A percentile compares a stretch with the other conserved stretches of the same genome.
Evolutionary conservation across 2,888 invertebrate species (phyloP).

Genomic region (Apamea monoglypha): DNA sequence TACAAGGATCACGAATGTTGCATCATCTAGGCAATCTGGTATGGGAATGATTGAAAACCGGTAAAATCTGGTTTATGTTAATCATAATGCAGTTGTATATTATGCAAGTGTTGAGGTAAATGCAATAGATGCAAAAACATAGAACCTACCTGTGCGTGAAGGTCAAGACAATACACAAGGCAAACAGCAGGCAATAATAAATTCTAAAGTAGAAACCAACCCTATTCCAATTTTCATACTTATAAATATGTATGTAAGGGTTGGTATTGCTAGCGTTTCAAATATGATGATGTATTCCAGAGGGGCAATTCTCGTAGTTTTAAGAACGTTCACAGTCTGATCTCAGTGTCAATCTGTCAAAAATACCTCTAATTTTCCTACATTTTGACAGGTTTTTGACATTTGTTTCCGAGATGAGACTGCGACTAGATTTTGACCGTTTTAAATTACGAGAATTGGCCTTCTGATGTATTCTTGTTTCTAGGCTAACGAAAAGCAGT

Average conservation of each 20-base stretch:
- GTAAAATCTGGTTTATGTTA: slow-evolving; percentile 62
- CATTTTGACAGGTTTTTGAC: no score
- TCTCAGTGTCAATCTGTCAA: no score
- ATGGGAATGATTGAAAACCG: slow-evolving; percentile 46
- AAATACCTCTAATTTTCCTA: no score
- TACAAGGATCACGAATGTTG: slow-evolving; percentile 76
- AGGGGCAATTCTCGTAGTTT: no score
- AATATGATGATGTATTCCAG: no score
- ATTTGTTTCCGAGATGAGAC: no score
- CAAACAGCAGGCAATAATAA: slow-evolving; percentile 12
- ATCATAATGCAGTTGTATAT: slow-evolving; percentile 56
- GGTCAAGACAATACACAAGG: slow-evolving; percentile 45
- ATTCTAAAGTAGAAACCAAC: slow-evolving; percentile 19
- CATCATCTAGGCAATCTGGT: slow-evolving; percentile 80
- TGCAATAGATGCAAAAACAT: slow-evolving; percentile 24
- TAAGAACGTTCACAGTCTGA: no score
- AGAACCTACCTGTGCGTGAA: slow-evolving; percentile 30
- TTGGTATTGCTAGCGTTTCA: slow-evolving; percentile 9
- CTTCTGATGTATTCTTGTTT: slow-evolving; percentile 22
- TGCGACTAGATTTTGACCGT: no score
- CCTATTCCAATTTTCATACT: slow-evolving; percentile 22
- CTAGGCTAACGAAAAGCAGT: slow-evolving; percentile 22
- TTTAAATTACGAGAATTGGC: no score
- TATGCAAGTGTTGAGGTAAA: slow-evolving; percentile 41
- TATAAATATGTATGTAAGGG: slow-evolving; percentile 30